phyloP scores from a whole-genome alignment of 1,140 invertebrate genomes.

The Conopomorpha cramerella region DNA sequence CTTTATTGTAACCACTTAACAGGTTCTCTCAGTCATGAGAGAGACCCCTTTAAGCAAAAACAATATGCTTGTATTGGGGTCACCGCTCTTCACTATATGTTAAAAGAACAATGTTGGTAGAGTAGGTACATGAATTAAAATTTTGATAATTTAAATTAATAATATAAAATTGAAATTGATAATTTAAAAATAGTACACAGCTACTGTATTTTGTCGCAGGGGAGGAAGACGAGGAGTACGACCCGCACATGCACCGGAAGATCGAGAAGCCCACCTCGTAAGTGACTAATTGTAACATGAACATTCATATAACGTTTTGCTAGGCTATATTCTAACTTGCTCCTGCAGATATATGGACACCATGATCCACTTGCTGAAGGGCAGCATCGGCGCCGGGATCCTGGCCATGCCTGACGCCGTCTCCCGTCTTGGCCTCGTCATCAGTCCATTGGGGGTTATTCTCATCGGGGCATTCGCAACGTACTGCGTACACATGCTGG shows the following conservation, averaged over 20 bases:
- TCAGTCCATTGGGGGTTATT: conserved; percentile 68
- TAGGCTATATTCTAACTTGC: conserved; percentile 3
- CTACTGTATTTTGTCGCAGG: too few relatives aligned
- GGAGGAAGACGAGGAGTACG: conserved; percentile 17
- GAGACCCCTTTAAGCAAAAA: too few relatives aligned
- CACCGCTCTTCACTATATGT: too few relatives aligned
- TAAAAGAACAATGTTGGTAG: too few relatives aligned
- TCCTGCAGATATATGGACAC: conserved; percentile 74
- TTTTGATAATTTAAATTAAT: too few relatives aligned
- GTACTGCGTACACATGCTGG: conserved; percentile 78
- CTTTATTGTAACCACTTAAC: too few relatives aligned
- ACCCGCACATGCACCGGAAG: conserved; percentile 14
- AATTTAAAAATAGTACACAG: too few relatives aligned
- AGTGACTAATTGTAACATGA: neutral
- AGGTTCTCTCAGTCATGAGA: too few relatives aligned
- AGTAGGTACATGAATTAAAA: too few relatives aligned
- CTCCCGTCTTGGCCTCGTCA: conserved; percentile 72
- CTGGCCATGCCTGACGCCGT: conserved; percentile 89
- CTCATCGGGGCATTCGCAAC: conserved; percentile 76
- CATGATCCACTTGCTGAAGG: conserved; percentile 80
- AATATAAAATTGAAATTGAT: too few relatives aligned
- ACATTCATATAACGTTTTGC: conserved; percentile 33
- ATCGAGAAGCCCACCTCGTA: conserved; percentile 6
- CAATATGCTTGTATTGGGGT: too few relatives aligned
- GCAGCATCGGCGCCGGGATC: conserved; percentile 88